Percentiles rank a stretch among this genome's conserved stretches.
Conservation (phyloP, 1,140 invertebrate species). For the Drosophila cardini region DNA sequence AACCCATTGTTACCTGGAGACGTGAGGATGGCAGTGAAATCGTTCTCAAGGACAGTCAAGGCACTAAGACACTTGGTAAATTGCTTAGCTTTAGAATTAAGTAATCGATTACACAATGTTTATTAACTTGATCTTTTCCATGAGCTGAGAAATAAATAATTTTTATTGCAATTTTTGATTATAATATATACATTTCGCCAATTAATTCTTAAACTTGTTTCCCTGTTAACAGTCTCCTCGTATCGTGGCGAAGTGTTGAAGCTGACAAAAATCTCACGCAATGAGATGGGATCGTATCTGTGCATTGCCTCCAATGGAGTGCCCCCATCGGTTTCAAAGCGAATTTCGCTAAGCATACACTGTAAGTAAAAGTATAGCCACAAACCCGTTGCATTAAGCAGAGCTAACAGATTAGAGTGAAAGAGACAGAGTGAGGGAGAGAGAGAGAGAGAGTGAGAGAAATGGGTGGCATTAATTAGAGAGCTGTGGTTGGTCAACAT, state of each 20-base stretch:
- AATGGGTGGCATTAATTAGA: constrained; percentile 69
- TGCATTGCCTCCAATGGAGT: constrained; percentile 94
- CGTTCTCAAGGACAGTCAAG: constrained; percentile 88
- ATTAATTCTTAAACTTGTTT: not conserved
- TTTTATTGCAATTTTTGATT: no score
- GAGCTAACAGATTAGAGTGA: not conserved
- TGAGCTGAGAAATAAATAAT: no score
- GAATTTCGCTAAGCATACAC: constrained; percentile 92
- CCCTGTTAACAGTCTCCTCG: constrained; percentile 85
- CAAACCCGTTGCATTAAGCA: constrained; percentile 25
- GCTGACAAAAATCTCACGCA: constrained; percentile 91
- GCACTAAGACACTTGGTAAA: constrained; percentile 88
- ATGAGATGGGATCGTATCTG: constrained; percentile 95
- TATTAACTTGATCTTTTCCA: no score
- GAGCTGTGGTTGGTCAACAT: constrained; percentile 70
- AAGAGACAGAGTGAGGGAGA: not conserved
- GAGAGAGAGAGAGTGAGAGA: not conserved
- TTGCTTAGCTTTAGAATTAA: not conserved
- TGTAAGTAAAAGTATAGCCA: constrained; percentile 88
- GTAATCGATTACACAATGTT: not conserved
- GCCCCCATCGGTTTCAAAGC: constrained; percentile 92
- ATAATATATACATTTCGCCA: no score
- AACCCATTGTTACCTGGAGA: constrained; percentile 93
- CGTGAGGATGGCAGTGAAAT: constrained; percentile 93
- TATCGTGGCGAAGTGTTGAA: constrained; percentile 90